phyloP scores from a whole-genome alignment of 2,113 vertebrate genomes.

The Sorex fumeus region DNA sequence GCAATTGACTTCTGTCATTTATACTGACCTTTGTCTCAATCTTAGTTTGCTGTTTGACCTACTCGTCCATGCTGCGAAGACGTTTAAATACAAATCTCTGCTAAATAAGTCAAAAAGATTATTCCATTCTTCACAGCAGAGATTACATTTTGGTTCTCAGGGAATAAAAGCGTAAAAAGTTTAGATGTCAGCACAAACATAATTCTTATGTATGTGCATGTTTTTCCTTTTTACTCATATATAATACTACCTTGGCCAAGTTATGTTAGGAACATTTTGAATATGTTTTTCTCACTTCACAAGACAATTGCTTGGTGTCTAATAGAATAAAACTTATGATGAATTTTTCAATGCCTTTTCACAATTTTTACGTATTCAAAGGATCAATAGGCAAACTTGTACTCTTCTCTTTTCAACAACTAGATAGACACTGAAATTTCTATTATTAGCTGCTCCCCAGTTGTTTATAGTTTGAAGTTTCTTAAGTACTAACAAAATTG shows the following conservation, averaged over 20 bases:
- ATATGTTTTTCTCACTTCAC: background rate
- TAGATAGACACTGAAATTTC: background rate
- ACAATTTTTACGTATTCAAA: background rate
- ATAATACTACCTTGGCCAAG: background rate
- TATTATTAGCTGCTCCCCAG: background rate
- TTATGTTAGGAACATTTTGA: background rate
- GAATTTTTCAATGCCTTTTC: background rate
- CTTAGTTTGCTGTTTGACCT: conserved; percentile 23
- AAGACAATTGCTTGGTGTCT: background rate
- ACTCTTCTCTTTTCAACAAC: background rate
- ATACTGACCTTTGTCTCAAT: background rate
- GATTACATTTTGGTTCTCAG: conserved; percentile 31
- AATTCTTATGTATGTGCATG: background rate
- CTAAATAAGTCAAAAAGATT: conserved; percentile 58
- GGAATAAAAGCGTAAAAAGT: conserved; percentile 35
- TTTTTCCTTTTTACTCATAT: conserved; percentile 6
- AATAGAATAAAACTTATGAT: background rate
- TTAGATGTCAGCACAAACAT: background rate
- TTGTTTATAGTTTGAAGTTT: background rate
- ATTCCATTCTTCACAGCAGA: background rate
- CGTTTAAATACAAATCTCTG: conserved; percentile 19
- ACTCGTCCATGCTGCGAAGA: background rate
- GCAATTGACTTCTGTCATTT: background rate
- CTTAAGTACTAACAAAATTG: background rate
- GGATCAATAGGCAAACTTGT: background rate